These are phyloP conservation scores for Eurytoma adleriae DNA, from an alignment of 2,888 invertebrate genomes.

Conservation along the genomic window DNA sequence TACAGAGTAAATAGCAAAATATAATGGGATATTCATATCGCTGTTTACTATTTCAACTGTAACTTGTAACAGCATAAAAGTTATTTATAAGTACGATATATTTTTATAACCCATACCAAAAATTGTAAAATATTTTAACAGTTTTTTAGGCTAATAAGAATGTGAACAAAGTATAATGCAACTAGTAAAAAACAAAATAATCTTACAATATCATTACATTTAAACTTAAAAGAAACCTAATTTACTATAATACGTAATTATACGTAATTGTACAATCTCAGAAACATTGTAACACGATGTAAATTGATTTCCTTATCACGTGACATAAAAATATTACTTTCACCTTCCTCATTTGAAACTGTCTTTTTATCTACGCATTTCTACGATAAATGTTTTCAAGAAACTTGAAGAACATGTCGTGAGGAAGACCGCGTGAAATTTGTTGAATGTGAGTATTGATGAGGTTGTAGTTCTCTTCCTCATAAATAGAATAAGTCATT, in stretches of 20 bases:
- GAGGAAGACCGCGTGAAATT: constrained; percentile 88
- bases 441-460: constrained; percentile 90
- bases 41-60: constrained; percentile 19
- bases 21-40: constrained; percentile 13
- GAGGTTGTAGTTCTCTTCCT: constrained; percentile 89
- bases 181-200: constrained; percentile 24
- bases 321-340: constrained; percentile 27
- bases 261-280: constrained; percentile 15
- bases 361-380: constrained; percentile 78
- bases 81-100: constrained; percentile 30
- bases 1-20: constrained; percentile 10
- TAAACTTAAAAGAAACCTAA: constrained; percentile 33
- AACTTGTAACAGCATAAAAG: constrained; percentile 20
- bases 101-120: constrained; percentile 30
- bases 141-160: neutral
- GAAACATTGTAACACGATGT: constrained; percentile 38
- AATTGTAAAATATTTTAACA: constrained; percentile 14
- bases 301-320: constrained; percentile 32
- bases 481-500: constrained; percentile 86
- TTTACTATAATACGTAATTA: constrained; percentile 20
- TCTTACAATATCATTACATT: constrained; percentile 30
- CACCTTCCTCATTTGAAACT: constrained; percentile 13
- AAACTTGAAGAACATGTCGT: constrained; percentile 88
- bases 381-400: constrained; percentile 89
- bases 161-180: constrained; percentile 7